Conservation (phyloP, 2,113 vertebrate genomes). For the Dipodomys stephensi region DNA sequence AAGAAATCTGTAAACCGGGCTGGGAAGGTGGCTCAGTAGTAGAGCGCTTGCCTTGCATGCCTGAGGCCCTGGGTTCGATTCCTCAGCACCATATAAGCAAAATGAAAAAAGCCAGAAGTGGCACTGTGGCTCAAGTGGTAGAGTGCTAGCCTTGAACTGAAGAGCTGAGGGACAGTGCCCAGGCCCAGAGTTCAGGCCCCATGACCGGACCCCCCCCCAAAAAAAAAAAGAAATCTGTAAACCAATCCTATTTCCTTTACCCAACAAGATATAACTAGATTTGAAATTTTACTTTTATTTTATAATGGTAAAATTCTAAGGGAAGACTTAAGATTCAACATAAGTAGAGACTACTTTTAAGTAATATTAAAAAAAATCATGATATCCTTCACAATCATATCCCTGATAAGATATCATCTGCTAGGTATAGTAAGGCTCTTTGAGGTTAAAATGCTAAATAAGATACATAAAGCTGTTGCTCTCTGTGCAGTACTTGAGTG, state of each 20-base stretch:
- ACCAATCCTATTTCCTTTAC: conserved; percentile 26
- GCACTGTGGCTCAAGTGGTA: no score
- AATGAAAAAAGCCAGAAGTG: no score
- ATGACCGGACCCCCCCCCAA: no score
- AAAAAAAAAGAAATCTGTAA: background rate
- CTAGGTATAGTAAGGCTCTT: background rate
- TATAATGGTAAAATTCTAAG: background rate
- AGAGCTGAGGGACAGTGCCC: no score
- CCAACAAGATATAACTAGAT: background rate
- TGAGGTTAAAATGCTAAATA: conserved; percentile 44
- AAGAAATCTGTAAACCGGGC: background rate
- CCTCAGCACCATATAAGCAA: no score
- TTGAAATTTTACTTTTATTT: conserved; percentile 27
- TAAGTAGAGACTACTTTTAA: background rate
- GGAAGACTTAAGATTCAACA: background rate
- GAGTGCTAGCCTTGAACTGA: no score
- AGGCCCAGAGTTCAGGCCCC: no score
- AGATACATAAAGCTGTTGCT: background rate
- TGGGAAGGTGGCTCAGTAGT: no score
- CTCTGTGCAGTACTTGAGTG: background rate
- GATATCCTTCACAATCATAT: background rate
- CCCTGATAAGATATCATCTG: background rate
- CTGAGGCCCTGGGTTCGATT: no score
- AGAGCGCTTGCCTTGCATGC: no score
- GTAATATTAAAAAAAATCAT: background rate